Evolutionary conservation across 2,888 invertebrate species (phyloP).

Genomic region (Crocallis elinguaria): DNA sequence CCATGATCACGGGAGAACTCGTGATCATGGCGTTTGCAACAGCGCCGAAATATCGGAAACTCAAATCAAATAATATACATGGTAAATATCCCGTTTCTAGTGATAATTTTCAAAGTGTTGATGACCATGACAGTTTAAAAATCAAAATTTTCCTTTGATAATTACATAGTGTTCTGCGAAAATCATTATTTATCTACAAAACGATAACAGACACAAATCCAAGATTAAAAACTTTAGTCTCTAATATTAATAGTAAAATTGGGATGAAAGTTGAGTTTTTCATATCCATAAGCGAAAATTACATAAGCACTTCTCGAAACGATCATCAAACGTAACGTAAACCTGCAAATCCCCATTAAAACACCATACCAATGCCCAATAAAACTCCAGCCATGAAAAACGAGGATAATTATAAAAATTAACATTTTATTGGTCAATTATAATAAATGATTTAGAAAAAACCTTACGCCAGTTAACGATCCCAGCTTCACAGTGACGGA

Average conservation of each 20-base stretch:
- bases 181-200: background rate
- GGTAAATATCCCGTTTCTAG: too few species aligned
- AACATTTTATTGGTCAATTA: slow-evolving; percentile 76
- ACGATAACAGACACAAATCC: too few species aligned
- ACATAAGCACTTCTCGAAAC: background rate
- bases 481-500: slow-evolving; percentile 45
- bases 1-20: too few species aligned
- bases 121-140: too few species aligned
- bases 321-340: slow-evolving; percentile 14
- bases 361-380: slow-evolving; percentile 26
- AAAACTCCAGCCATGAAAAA: slow-evolving; percentile 45
- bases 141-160: too few species aligned
- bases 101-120: too few species aligned
- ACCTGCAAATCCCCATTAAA: slow-evolving; percentile 19
- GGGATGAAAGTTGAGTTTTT: background rate
- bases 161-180: too few species aligned
- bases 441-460: slow-evolving; percentile 70
- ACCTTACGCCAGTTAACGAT: slow-evolving; percentile 54
- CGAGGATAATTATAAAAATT: slow-evolving; percentile 65
- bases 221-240: too few species aligned
- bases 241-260: background rate
- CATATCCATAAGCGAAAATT: slow-evolving; percentile 8
- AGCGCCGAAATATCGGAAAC: too few species aligned
- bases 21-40: too few species aligned
- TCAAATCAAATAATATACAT: too few species aligned